phyloP scores from a whole-genome alignment of 2,888 invertebrate genomes.

The Epirrhoe tristata region DNA sequence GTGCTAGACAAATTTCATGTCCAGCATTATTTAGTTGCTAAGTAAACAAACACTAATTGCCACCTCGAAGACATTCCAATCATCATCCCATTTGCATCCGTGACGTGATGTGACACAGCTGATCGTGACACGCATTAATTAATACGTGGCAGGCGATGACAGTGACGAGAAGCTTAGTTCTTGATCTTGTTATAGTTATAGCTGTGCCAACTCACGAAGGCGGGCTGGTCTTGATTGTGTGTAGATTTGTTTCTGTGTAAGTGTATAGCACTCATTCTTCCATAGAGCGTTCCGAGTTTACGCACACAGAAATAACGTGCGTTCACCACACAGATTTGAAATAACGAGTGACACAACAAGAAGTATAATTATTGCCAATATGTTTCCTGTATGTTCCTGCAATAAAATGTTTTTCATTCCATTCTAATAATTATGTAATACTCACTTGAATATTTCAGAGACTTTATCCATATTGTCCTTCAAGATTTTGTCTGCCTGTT shows the following conservation, averaged over 20 bases:
- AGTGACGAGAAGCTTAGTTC: conserved; percentile 5
- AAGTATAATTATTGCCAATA: too few species aligned
- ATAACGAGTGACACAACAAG: too few species aligned
- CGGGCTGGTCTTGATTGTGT: too few species aligned
- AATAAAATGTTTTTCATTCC: too few species aligned
- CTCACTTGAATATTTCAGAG: conserved; percentile 67
- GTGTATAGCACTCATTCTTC: too few species aligned
- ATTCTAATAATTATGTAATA: too few species aligned
- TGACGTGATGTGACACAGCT: conserved; percentile 35
- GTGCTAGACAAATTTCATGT: too few species aligned
- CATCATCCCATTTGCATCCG: conserved; percentile 31
- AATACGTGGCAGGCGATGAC: conserved; percentile 27
- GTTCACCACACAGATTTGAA: too few species aligned
- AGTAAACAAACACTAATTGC: conserved; percentile 1
- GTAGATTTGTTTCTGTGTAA: too few species aligned
- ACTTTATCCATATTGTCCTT: conserved; percentile 59
- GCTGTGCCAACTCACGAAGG: background rate
- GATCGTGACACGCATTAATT: conserved; percentile 23
- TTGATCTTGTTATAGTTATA: background rate
- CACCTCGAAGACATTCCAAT: conserved; percentile 13
- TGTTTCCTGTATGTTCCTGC: too few species aligned
- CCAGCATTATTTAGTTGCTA: background rate
- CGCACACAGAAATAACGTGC: too few species aligned
- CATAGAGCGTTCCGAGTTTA: too few species aligned
- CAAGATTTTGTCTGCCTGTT: conserved; percentile 49